phyloP scores from a whole-genome alignment of 2,797 vertebrate species.

The Acridotheres tristis region DNA sequence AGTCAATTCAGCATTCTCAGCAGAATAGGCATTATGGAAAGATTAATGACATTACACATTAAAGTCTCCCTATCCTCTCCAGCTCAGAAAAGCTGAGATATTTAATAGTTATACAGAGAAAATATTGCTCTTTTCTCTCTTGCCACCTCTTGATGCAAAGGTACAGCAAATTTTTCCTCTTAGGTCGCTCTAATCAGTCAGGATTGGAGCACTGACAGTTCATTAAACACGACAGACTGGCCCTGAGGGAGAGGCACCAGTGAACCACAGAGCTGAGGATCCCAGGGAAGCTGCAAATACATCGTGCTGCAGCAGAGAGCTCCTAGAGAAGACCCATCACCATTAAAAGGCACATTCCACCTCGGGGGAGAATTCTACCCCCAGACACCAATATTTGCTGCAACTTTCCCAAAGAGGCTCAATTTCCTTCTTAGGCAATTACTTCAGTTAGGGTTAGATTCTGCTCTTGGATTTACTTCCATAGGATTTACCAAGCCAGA shows the following conservation, averaged over 20 bases:
- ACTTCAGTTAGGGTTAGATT: background rate
- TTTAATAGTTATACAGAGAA: background rate
- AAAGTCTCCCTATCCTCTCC: background rate
- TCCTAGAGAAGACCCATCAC: background rate
- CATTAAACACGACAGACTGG: conserved; percentile 18
- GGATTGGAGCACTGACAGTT: background rate
- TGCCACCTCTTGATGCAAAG: background rate
- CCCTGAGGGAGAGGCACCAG: background rate
- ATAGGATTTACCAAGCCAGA: background rate
- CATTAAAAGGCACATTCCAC: background rate
- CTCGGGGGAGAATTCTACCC: background rate
- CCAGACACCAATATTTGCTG: background rate
- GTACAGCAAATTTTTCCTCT: background rate
- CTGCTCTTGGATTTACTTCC: background rate
- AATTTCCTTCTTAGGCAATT: background rate
- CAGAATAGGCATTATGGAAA: background rate
- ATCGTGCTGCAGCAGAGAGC: background rate
- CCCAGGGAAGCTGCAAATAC: background rate
- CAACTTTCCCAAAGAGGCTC: background rate
- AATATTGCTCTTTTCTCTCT: background rate
- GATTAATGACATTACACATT: background rate
- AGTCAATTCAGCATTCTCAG: background rate
- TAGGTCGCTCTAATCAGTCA: background rate
- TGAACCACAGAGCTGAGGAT: background rate
- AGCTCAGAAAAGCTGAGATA: background rate